Evolutionary conservation across 2,797 vertebrate genomes (phyloP).

Genomic region (Phataginus tetradactyla): DNA sequence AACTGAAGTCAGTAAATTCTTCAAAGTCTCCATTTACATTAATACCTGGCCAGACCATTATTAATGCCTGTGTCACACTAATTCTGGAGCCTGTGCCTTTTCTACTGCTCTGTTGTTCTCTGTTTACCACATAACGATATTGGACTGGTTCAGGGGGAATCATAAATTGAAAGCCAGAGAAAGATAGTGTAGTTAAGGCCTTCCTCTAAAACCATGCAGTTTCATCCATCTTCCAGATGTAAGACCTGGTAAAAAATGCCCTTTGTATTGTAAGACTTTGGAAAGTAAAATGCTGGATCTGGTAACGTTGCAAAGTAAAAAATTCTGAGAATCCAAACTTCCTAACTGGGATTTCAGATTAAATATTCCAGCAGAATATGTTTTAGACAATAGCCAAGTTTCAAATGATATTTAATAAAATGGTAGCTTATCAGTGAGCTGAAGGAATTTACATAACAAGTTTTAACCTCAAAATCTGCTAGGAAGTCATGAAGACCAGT

Average conservation of each 20-base stretch:
- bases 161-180: not conserved
- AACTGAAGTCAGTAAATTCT: not conserved
- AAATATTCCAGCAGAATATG: not conserved
- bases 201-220: not conserved
- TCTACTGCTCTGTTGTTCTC: not conserved
- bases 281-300: not conserved
- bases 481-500: not conserved
- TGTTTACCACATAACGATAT: accelerated
- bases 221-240: not conserved
- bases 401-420: not conserved
- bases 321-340: not conserved
- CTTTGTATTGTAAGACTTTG: not conserved
- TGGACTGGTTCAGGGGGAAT: not conserved
- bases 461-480: not conserved
- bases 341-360: not conserved
- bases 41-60: not conserved
- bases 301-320: not conserved
- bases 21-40: not conserved
- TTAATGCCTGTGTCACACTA: not conserved
- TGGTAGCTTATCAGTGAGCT: not conserved
- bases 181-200: not conserved
- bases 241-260: not conserved
- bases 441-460: not conserved
- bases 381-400: not conserved
- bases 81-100: not conserved